Percentiles rank a stretch among this genome's conserved stretches.
Evolutionary conservation across 2,797 vertebrate species (phyloP).

Genomic region (Alauda arvensis): DNA sequence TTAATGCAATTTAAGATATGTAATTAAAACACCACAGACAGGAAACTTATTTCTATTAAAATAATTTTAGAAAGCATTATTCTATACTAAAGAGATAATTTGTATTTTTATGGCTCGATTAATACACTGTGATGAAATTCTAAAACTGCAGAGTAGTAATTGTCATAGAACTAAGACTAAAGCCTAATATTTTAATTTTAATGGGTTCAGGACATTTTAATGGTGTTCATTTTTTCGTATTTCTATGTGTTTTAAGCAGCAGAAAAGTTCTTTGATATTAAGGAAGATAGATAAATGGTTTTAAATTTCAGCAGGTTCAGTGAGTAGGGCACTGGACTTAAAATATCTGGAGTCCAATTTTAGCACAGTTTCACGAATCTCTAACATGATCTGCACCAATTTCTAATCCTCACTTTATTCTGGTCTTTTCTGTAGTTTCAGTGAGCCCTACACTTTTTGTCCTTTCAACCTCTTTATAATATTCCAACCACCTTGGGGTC

Average conservation of each 20-base stretch:
- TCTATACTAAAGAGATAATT: conserved; percentile 15
- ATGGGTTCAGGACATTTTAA: background rate
- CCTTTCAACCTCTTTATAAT: background rate
- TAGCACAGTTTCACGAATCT: background rate
- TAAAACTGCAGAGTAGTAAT: conserved; percentile 20
- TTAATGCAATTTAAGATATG: background rate
- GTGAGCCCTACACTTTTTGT: background rate
- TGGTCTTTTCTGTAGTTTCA: background rate
- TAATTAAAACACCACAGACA: conserved; percentile 1
- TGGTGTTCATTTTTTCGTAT: background rate
- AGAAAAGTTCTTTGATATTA: background rate
- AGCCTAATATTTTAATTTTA: conserved; percentile 21
- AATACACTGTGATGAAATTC: conserved; percentile 21
- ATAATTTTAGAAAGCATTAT: background rate
- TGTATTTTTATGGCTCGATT: conserved; percentile 26
- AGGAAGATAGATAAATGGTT: background rate
- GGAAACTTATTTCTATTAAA: conserved; percentile 18
- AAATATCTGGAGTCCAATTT: background rate
- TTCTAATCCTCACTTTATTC: background rate
- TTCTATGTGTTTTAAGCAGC: background rate
- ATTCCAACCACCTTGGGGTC: background rate
- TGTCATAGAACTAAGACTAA: background rate
- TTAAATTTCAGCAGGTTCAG: background rate
- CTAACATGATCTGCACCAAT: background rate
- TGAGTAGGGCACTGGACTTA: background rate